These are phyloP conservation scores for Stigmatopora argus DNA, from an alignment of 2,113 vertebrate genomes.

Conservation along the genomic window DNA sequence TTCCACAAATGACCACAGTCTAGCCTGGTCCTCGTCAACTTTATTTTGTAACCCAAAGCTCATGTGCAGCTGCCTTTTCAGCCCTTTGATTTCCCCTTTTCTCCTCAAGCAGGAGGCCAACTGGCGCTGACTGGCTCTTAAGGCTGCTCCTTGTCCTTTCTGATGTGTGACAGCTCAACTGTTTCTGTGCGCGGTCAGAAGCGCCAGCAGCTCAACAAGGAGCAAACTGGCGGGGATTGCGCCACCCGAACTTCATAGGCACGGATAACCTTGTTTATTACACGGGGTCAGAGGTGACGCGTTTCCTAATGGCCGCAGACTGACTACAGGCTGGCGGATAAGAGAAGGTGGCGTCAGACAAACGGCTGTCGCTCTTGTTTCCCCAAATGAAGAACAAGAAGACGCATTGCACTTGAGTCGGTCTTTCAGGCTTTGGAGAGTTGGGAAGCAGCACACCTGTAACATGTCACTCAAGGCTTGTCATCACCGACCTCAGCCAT, in stretches of 20 bases:
- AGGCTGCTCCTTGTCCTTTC: constrained; percentile 59
- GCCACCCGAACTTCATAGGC: constrained; percentile 58
- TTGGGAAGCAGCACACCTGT: constrained; percentile 63
- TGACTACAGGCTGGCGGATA: constrained; percentile 41
- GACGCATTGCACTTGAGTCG: constrained; percentile 12
- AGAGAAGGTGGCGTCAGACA: constrained; percentile 28
- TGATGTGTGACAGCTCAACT: constrained; percentile 70
- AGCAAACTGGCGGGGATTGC: constrained; percentile 62
- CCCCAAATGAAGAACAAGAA: constrained; percentile 21
- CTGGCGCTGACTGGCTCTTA: constrained; percentile 48
- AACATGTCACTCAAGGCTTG: constrained; percentile 72
- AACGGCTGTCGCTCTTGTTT: constrained; percentile 49
- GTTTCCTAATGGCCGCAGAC: constrained; percentile 55
- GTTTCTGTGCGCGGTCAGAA: constrained; percentile 56
- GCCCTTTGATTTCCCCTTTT: constrained; percentile 57
- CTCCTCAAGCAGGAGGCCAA: constrained; percentile 60
- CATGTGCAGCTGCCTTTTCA: constrained; percentile 65
- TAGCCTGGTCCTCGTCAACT: constrained; percentile 66
- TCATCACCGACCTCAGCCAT: constrained; percentile 64
- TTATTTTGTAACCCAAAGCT: constrained; percentile 61
- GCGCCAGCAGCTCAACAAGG: constrained; percentile 60
- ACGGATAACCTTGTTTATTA: constrained; percentile 67
- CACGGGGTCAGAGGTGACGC: constrained; percentile 57
- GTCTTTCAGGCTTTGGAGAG: constrained; percentile 42
- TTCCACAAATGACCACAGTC: constrained; percentile 63